A percentile compares a stretch with the other conserved stretches of the same genome.
Conservation (phyloP, 2,113 vertebrate genomes). For the Oryzias curvinotus region DNA sequence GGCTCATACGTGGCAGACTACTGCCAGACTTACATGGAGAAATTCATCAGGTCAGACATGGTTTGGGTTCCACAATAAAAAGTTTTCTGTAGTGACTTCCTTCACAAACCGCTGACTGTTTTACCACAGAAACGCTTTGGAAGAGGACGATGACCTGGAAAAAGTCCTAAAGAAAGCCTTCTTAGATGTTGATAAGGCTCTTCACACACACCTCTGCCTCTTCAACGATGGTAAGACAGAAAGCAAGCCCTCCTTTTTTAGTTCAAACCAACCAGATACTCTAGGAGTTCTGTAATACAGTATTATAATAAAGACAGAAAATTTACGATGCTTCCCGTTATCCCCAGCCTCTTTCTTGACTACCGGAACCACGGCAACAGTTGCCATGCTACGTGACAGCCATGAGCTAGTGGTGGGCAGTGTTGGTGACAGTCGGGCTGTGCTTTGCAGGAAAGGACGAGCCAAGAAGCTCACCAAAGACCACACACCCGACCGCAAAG, state of each 20-base stretch:
- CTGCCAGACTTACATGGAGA: slow-evolving; percentile 87
- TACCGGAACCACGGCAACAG: slow-evolving; percentile 91
- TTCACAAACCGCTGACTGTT: not conserved
- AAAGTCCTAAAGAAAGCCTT: slow-evolving; percentile 87
- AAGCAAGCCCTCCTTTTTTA: too few species aligned
- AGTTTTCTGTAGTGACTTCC: not conserved
- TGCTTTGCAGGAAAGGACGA: slow-evolving; percentile 89
- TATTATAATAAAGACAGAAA: too few species aligned
- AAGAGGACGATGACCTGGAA: slow-evolving; percentile 88
- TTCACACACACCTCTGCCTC: slow-evolving; percentile 80
- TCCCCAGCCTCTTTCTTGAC: slow-evolving; percentile 60
- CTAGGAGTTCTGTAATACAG: too few species aligned
- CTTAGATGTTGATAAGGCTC: slow-evolving; percentile 86
- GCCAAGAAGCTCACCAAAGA: slow-evolving; percentile 87
- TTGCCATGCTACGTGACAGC: slow-evolving; percentile 88
- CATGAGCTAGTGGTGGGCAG: slow-evolving; percentile 92
- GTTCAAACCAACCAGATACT: too few species aligned
- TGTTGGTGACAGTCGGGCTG: slow-evolving; percentile 92
- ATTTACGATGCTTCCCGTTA: not conserved
- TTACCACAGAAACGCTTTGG: slow-evolving; percentile 81
- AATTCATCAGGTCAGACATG: slow-evolving; percentile 70
- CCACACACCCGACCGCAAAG: slow-evolving; percentile 91
- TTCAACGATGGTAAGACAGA: slow-evolving; percentile 83
- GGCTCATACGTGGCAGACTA: slow-evolving; percentile 87
- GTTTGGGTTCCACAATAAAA: not conserved